Conservation (phyloP, 2,888 invertebrate species). For the Deilephila porcellus region DNA sequence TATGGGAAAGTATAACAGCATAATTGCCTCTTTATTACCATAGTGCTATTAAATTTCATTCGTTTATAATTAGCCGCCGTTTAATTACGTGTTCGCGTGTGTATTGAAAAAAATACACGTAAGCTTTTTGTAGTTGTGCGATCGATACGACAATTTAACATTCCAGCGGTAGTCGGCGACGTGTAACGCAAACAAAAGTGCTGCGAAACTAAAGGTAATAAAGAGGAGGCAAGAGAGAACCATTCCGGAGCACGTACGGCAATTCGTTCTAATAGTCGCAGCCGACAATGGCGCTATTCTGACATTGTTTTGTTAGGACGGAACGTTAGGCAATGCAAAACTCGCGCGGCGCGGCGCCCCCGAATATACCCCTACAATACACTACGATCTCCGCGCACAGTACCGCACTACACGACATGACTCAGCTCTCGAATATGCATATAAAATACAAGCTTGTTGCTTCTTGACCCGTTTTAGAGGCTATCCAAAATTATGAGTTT, state of each 20-base stretch:
- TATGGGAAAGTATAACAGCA: constrained; percentile 53
- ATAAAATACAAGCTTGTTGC: background rate
- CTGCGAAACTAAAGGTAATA: constrained; percentile 72
- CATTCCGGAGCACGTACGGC: constrained; percentile 73
- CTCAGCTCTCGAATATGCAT: constrained; percentile 16
- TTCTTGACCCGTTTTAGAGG: background rate
- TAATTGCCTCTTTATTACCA: constrained; percentile 57
- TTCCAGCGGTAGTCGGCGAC: constrained; percentile 61
- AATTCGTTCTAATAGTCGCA: constrained; percentile 78
- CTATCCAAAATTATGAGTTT: background rate
- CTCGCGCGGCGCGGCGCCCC: constrained; percentile 49
- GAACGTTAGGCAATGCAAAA: constrained; percentile 71
- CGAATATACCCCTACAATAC: constrained; percentile 41
- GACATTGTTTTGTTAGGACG: constrained; percentile 77
- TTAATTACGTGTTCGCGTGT: constrained; percentile 51
- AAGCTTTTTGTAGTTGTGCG: constrained; percentile 45
- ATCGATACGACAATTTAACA: constrained; percentile 59
- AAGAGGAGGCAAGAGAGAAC: constrained; percentile 60
- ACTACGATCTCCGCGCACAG: background rate
- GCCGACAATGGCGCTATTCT: constrained; percentile 69
- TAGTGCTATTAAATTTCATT: constrained; percentile 52
- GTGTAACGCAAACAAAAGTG: constrained; percentile 73
- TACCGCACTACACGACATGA: constrained; percentile 6
- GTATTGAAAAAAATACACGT: constrained; percentile 42
- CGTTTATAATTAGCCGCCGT: constrained; percentile 53